These are phyloP conservation scores for Emmelina monodactyla DNA, from an alignment of 2,888 invertebrate genomes.

Conservation along the genomic window DNA sequence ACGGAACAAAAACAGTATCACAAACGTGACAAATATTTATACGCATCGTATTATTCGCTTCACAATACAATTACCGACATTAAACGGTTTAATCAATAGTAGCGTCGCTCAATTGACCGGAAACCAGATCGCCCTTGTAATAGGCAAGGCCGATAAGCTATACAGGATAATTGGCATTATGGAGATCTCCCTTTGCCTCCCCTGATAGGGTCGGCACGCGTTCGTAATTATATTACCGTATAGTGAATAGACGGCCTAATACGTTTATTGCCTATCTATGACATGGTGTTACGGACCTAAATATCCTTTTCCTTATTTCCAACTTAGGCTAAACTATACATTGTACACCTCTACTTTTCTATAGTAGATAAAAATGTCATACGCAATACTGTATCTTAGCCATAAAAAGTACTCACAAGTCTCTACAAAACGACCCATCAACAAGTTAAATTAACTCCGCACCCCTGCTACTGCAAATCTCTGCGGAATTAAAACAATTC, in stretches of 20 bases:
- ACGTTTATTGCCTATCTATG: constrained; percentile 49
- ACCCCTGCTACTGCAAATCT: too few species aligned
- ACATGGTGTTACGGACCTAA: too few species aligned
- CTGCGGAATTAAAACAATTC: constrained; percentile 40
- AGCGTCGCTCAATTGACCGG: constrained; percentile 38
- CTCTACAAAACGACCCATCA: too few species aligned
- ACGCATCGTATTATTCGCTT: not conserved
- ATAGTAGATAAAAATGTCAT: too few species aligned
- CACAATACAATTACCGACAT: constrained; percentile 26
- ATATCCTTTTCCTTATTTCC: too few species aligned
- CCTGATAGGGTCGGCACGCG: constrained; percentile 43
- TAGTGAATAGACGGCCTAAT: constrained; percentile 34
- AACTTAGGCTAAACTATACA: too few species aligned
- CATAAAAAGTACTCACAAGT: too few species aligned
- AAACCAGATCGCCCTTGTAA: constrained; percentile 40
- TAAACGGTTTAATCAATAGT: constrained; percentile 44
- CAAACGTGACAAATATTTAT: too few species aligned
- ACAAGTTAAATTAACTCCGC: too few species aligned
- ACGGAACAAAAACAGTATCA: too few species aligned
- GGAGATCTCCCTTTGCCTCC: constrained; percentile 35
- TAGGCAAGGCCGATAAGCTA: constrained; percentile 30
- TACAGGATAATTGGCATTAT: constrained; percentile 53
- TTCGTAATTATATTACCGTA: constrained; percentile 38
- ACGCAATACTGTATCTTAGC: too few species aligned
- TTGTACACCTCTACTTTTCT: too few species aligned